Percentiles rank a stretch among this genome's conserved stretches.
These are phyloP conservation scores for Diaphora mendica DNA, from an alignment of 2,888 invertebrate genomes.

Conservation along the genomic window DNA sequence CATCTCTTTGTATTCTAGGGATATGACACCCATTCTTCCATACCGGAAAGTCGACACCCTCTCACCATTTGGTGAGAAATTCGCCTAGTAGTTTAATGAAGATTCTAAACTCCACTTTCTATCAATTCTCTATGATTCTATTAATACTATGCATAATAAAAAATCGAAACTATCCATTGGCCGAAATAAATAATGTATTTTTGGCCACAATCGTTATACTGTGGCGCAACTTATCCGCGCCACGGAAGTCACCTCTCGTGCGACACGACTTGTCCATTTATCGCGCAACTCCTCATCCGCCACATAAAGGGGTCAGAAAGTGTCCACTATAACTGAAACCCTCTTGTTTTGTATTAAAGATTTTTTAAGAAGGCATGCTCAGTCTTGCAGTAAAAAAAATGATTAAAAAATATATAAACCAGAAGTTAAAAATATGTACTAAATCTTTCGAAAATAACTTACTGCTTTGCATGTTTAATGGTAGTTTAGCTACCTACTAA, in stretches of 20 bases:
- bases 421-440: neutral
- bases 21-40: too few relatives aligned
- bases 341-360: constrained; percentile 35
- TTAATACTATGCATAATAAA: neutral
- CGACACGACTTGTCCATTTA: constrained; percentile 84
- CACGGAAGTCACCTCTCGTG: constrained; percentile 70
- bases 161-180: neutral
- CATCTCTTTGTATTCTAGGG: too few relatives aligned
- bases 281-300: constrained; percentile 64
- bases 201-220: constrained; percentile 25
- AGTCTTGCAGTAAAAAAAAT: neutral
- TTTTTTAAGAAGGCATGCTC: constrained; percentile 25
- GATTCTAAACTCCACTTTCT: neutral
- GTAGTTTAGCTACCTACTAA: neutral
- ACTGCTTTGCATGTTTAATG: neutral
- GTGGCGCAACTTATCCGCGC: constrained; percentile 40
- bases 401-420: neutral
- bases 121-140: neutral
- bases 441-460: neutral
- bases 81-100: neutral
- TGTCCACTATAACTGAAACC: constrained; percentile 45
- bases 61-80: neutral
- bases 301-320: constrained; percentile 71
- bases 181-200: constrained; percentile 1
- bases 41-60: neutral